These are phyloP conservation scores for Ailuropoda melanoleuca DNA, from an alignment of 2,113 vertebrate genomes.

Conservation along the genomic window DNA sequence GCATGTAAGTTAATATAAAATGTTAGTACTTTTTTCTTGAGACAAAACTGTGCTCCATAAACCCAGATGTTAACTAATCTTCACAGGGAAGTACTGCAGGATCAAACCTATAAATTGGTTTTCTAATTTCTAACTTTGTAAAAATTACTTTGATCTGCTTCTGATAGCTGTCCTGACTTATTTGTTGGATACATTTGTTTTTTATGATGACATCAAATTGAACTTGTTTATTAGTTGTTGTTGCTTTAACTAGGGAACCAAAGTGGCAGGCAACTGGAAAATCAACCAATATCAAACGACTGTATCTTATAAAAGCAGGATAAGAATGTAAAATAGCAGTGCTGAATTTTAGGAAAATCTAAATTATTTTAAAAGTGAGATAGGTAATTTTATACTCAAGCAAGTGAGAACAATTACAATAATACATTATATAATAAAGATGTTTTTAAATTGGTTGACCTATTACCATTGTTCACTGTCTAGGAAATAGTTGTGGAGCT, in stretches of 20 bases:
- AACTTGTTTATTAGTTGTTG: constrained; percentile 2
- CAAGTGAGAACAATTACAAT: not conserved
- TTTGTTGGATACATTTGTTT: constrained; percentile 18
- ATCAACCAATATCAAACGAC: not conserved
- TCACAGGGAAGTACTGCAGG: constrained; percentile 1
- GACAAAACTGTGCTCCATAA: not conserved
- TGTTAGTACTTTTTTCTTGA: not conserved
- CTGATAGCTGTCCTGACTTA: not conserved
- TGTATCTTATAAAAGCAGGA: not conserved
- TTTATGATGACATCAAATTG: not conserved
- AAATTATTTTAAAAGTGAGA: constrained; percentile 43
- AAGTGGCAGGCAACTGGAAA: not conserved
- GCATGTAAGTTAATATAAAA: not conserved
- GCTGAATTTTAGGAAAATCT: constrained; percentile 41
- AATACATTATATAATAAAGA: not conserved
- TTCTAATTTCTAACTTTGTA: constrained; percentile 32
- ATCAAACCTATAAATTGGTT: not conserved
- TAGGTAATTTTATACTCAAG: constrained; percentile 18
- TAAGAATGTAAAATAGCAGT: constrained; percentile 19
- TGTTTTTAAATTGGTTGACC: not conserved
- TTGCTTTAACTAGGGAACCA: not conserved
- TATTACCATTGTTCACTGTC: not conserved
- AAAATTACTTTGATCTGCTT: constrained; percentile 3
- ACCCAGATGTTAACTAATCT: not conserved
- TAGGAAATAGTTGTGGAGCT: not conserved